These are phyloP conservation scores for Tiliacea aurago DNA, from an alignment of 2,888 invertebrate genomes.

Conservation along the genomic window DNA sequence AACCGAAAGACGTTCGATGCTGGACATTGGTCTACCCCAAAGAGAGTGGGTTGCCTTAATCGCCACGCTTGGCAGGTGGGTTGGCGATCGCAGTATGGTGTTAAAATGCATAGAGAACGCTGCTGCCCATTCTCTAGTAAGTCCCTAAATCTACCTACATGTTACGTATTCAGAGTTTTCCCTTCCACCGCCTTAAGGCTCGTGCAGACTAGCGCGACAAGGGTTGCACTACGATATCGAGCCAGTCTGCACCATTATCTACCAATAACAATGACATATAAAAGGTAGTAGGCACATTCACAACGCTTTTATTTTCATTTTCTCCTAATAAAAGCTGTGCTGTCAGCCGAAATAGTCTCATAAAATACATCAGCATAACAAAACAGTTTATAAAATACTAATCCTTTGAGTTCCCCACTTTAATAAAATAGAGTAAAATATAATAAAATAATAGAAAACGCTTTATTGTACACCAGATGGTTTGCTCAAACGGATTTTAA, in stretches of 20 bases:
- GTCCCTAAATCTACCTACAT: not conserved
- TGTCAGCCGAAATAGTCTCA: constrained; percentile 10
- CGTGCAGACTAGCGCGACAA: too few species aligned
- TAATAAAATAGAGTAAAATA: constrained; percentile 23
- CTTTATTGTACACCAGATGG: constrained; percentile 33
- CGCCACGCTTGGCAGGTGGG: too few species aligned
- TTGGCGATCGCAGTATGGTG: too few species aligned
- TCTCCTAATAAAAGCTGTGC: not conserved
- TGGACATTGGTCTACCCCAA: too few species aligned
- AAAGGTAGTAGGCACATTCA: not conserved
- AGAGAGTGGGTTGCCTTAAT: too few species aligned
- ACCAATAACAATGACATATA: too few species aligned
- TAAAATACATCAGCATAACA: constrained; percentile 3
- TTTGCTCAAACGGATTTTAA: constrained; percentile 56
- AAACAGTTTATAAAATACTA: not conserved
- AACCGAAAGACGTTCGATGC: too few species aligned
- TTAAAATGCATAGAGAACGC: too few species aligned
- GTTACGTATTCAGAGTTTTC: not conserved
- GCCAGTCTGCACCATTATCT: too few species aligned
- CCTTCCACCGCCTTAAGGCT: not conserved
- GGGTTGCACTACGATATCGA: too few species aligned
- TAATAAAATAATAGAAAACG: constrained; percentile 28
- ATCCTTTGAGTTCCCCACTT: constrained; percentile 2
- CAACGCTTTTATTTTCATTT: constrained; percentile 5
- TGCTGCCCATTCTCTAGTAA: too few species aligned